Conservation (phyloP, 2,797 vertebrate genomes). For the Bradypus variegatus region DNA sequence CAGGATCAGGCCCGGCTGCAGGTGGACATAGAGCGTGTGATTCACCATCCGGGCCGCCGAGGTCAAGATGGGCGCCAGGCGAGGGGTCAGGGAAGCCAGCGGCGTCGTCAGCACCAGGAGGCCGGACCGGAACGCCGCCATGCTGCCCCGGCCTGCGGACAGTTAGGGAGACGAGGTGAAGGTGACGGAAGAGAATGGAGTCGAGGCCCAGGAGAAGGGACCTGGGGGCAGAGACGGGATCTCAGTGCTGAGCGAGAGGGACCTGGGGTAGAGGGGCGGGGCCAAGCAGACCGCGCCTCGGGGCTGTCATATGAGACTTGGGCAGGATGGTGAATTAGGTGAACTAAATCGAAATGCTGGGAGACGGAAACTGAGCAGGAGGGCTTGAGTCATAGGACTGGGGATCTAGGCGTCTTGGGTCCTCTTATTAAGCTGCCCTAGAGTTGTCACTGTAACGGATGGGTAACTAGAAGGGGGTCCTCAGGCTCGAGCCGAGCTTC, state of each 20-base stretch:
- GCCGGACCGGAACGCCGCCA: constrained; percentile 91
- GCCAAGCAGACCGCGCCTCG: neutral
- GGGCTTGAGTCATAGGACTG: neutral
- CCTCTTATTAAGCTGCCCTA: neutral
- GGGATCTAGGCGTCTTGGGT: neutral
- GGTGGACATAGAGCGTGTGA: constrained; percentile 88
- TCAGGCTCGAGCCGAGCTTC: neutral
- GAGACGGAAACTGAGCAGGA: neutral
- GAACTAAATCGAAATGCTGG: neutral
- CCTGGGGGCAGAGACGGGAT: neutral
- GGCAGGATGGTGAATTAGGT: neutral
- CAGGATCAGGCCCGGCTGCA: too few species aligned
- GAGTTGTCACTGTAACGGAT: neutral
- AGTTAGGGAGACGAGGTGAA: constrained; percentile 28
- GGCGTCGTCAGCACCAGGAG: constrained; percentile 93
- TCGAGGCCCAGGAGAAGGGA: neutral
- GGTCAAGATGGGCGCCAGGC: constrained; percentile 85
- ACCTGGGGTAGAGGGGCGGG: neutral
- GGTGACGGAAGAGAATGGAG: neutral
- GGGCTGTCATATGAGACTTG: neutral
- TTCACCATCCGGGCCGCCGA: constrained; percentile 87
- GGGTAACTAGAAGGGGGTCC: neutral
- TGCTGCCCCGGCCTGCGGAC: constrained; percentile 69
- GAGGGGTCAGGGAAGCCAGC: constrained; percentile 81
- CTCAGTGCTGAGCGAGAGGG: neutral